These are phyloP conservation scores for Drosophila nigromelanica DNA, from an alignment of 1,140 invertebrate species.

Conservation along the genomic window DNA sequence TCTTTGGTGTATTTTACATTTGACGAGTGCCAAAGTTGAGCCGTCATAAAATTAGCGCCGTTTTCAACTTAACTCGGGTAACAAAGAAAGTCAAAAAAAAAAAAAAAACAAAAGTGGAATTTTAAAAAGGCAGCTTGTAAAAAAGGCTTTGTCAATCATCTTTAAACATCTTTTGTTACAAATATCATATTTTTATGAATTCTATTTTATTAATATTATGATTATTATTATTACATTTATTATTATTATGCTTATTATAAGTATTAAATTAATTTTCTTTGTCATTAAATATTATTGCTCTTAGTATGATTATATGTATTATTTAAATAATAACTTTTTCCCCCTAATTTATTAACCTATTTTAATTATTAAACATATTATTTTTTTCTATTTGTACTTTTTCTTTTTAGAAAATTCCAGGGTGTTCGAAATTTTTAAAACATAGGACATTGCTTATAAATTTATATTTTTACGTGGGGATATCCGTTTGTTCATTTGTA, in stretches of 20 bases:
- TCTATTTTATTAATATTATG: background rate
- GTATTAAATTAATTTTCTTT: background rate
- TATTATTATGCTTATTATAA: background rate
- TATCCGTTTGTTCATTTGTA: background rate
- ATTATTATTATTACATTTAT: background rate
- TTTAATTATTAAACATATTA: background rate
- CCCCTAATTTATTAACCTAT: too few species aligned
- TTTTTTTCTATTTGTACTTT: background rate
- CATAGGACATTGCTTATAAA: too few species aligned
- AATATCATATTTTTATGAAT: background rate
- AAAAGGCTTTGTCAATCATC: too few species aligned
- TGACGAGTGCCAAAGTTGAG: conserved; percentile 68
- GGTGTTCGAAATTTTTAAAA: too few species aligned
- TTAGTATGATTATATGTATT: background rate
- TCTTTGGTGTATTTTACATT: conserved; percentile 27
- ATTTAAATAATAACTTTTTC: background rate
- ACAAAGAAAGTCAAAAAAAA: conserved; percentile 51
- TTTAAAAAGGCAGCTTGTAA: conserved; percentile 29
- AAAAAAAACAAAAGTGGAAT: conserved; percentile 22
- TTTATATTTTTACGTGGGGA: too few species aligned
- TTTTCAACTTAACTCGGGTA: conserved; percentile 56
- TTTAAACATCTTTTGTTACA: too few species aligned
- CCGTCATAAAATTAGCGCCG: conserved; percentile 74
- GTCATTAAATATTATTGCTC: background rate
- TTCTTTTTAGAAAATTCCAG: background rate